phyloP scores from a whole-genome alignment of 2,888 invertebrate species.

The Cheilosia vernalis region DNA sequence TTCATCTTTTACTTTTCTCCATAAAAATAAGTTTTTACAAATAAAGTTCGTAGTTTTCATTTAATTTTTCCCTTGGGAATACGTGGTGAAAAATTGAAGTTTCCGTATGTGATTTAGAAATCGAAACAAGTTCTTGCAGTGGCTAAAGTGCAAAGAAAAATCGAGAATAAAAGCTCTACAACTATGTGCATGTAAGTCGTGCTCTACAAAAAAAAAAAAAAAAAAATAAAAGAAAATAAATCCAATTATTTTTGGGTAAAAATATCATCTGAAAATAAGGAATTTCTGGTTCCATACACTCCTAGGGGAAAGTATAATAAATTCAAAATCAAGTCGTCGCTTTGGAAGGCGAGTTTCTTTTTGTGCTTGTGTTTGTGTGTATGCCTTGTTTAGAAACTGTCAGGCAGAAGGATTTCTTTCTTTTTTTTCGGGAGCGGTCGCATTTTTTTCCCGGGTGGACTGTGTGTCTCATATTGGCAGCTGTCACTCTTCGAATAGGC shows the following conservation, averaged over 20 bases:
- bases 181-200: conserved; percentile 45
- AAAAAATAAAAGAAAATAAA: neutral
- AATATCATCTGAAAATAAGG: conserved; percentile 14
- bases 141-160: conserved; percentile 8
- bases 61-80: conserved; percentile 51
- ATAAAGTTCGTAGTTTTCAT: conserved; percentile 5
- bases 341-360: conserved; percentile 4
- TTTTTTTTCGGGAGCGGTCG: conserved; percentile 70
- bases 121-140: conserved; percentile 44
- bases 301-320: conserved; percentile 64
- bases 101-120: conserved; percentile 65
- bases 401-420: conserved; percentile 47
- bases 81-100: conserved; percentile 64
- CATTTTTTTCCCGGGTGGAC: conserved; percentile 70
- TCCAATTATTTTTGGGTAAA: conserved; percentile 27
- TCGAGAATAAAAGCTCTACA: conserved; percentile 4
- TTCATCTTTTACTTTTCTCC: conserved; percentile 12
- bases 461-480: conserved; percentile 55
- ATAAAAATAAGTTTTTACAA: conserved; percentile 17
- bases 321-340: conserved; percentile 28
- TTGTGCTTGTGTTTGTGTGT: conserved; percentile 21
- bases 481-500: conserved; percentile 54
- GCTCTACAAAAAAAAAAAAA: neutral
- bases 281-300: conserved; percentile 45
- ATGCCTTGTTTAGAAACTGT: conserved; percentile 65